Conservation (phyloP, 2,113 vertebrate species). For the Erythrocebus patas region DNA sequence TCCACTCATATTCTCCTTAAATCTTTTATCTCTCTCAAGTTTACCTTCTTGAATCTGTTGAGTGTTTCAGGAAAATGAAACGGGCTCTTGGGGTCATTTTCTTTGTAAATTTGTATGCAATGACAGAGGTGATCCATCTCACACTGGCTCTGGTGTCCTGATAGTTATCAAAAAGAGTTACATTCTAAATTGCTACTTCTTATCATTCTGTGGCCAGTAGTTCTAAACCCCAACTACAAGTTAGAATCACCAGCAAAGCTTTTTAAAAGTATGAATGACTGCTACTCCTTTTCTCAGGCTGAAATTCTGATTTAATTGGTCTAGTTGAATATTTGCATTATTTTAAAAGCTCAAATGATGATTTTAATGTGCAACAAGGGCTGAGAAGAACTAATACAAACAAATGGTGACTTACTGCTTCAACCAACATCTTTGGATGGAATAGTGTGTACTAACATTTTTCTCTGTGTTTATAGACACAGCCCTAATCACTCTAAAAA, state of each 20-base stretch:
- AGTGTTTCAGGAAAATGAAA: neutral
- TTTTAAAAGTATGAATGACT: neutral
- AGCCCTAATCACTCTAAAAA: neutral
- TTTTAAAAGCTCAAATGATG: neutral
- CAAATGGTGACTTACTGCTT: neutral
- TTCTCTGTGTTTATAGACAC: neutral
- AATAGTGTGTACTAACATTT: neutral
- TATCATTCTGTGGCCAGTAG: neutral
- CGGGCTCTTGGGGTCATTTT: neutral
- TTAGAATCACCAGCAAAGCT: neutral
- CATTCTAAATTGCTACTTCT: neutral
- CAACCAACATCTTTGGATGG: neutral
- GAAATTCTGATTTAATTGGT: neutral
- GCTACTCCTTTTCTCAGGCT: neutral
- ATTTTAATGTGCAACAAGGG: neutral
- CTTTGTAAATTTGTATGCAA: neutral
- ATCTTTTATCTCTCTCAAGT: neutral
- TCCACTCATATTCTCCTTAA: neutral
- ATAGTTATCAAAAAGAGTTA: neutral
- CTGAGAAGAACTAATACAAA: neutral
- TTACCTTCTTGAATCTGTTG: neutral
- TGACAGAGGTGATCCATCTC: neutral
- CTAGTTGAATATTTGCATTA: neutral
- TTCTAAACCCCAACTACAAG: neutral
- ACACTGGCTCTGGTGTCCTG: neutral